A percentile compares a stretch with the other conserved stretches of the same genome.
Conservation (phyloP, 2,888 invertebrate genomes). For the Temnothorax rugatulus region DNA sequence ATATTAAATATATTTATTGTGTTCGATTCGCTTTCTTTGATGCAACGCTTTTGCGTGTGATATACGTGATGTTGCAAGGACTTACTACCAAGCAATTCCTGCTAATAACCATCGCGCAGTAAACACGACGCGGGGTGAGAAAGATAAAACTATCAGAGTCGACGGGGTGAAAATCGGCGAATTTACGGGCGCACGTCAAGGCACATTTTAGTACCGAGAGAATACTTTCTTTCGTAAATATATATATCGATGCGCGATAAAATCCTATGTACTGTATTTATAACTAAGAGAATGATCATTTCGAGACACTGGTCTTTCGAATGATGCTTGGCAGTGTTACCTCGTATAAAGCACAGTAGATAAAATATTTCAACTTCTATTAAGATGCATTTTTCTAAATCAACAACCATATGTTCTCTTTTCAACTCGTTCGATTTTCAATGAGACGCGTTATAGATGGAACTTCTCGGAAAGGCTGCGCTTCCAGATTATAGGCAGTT, state of each 20-base stretch:
- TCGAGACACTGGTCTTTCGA: slow-evolving; percentile 5
- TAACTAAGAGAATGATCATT: background rate
- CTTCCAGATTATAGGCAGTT: slow-evolving; percentile 46
- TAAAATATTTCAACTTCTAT: background rate
- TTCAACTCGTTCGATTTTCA: background rate
- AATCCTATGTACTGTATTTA: background rate
- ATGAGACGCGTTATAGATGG: slow-evolving; percentile 4
- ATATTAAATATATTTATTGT: background rate
- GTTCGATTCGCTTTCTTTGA: background rate
- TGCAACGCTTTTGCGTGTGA: background rate
- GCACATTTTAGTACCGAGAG: slow-evolving; percentile 35
- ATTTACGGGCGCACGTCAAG: slow-evolving; percentile 43
- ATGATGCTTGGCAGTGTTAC: background rate
- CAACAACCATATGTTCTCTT: background rate
- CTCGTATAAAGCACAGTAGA: background rate
- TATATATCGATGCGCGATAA: slow-evolving; percentile 27
- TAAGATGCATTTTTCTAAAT: slow-evolving; percentile 13
- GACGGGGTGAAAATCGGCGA: slow-evolving; percentile 49
- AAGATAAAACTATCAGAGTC: slow-evolving; percentile 34
- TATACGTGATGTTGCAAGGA: background rate
- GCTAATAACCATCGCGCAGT: slow-evolving; percentile 51
- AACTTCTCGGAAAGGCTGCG: slow-evolving; percentile 33
- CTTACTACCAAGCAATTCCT: slow-evolving; percentile 31
- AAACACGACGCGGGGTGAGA: slow-evolving; percentile 35
- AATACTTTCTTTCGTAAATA: slow-evolving; percentile 44